Evolutionary conservation across 1,140 invertebrate species (phyloP), one percentile per base, ranked within the genome.

Genomic region (Augochlora pura): DNA sequence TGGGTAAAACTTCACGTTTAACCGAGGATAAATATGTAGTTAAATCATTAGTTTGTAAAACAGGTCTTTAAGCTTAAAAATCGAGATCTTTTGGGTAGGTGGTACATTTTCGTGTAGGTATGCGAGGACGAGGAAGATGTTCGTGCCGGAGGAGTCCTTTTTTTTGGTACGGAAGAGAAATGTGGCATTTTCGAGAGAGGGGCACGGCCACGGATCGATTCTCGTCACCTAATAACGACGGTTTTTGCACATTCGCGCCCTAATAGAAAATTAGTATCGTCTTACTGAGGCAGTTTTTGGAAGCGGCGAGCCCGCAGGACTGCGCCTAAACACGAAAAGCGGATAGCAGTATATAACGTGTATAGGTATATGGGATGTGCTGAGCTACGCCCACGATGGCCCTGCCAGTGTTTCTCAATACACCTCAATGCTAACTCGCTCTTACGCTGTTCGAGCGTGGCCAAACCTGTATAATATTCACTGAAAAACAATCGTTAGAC

Each of bases 241-340:
- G 60, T 86, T 85, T 88, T 80, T 86, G 66, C 86, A 86, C 84
- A 82, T 83, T 87, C 68, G 75, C 75, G 62, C 64, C 83, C 84
- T 90, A 91, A 90, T 90, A 88, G 87, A 90, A 90, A 91, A 90
- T 91, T 89, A 89, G 89, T 87, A 90, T 90, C 87, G 83, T 80
- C 84, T 91, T 91, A 90, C 90, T 72, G 63, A 76, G 79, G 74
- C 77, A 80, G 85, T 86, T 88, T 88, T 87, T 83, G 86, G 67
- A 73, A 83, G 57, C 83, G 75, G 80, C 83, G 80, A 74, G 60
- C 38, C 80, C 80, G 67, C 82, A 83, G 84, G 87, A 91, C 88
- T 89, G 89, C 89, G 80, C 72, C 88, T 90, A 91, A 90, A 87
- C 89, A 91, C 88, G 89, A 90, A 91, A 91, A 87, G 85, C 87